phyloP scores from a whole-genome alignment of 2,888 invertebrate species.

The Chaetogeoica ovagalla region DNA sequence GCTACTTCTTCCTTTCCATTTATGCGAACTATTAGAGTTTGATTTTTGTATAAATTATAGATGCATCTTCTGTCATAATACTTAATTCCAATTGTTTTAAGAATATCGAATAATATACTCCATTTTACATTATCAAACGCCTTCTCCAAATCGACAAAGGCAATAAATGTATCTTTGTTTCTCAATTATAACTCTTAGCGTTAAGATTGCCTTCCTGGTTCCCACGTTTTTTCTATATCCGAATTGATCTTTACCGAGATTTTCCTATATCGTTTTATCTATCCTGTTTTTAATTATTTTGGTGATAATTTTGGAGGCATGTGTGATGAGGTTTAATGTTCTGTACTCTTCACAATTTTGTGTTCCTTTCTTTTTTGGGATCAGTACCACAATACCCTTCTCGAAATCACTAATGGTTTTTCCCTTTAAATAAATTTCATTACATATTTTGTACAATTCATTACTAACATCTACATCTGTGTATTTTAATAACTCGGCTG shows the following conservation, averaged over 20 bases:
- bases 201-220: not conserved
- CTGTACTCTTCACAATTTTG: not conserved
- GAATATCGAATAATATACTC: not conserved
- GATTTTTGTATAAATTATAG: slow-evolving; percentile 37
- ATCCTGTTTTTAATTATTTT: slow-evolving; percentile 3
- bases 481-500: not conserved
- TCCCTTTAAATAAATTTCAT: not conserved
- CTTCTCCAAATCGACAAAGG: not conserved
- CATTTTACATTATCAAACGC: not conserved
- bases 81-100: no score
- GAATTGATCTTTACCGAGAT: not conserved
- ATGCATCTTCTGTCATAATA: no score
- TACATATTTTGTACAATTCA: not conserved
- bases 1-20: slow-evolving; percentile 6
- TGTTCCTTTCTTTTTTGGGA: slow-evolving; percentile 10
- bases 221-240: not conserved
- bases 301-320: no score
- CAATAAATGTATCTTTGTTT: not conserved
- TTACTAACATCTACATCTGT: not conserved
- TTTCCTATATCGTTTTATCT: not conserved
- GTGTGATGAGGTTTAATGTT: not conserved
- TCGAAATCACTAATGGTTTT: not conserved
- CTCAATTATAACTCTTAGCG: not conserved
- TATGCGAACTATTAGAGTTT: slow-evolving; percentile 1
- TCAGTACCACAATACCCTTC: not conserved